Percentiles rank a stretch among this genome's conserved stretches.
Conservation (phyloP, 2,797 vertebrate species). For the Amphiprion clarkii region DNA sequence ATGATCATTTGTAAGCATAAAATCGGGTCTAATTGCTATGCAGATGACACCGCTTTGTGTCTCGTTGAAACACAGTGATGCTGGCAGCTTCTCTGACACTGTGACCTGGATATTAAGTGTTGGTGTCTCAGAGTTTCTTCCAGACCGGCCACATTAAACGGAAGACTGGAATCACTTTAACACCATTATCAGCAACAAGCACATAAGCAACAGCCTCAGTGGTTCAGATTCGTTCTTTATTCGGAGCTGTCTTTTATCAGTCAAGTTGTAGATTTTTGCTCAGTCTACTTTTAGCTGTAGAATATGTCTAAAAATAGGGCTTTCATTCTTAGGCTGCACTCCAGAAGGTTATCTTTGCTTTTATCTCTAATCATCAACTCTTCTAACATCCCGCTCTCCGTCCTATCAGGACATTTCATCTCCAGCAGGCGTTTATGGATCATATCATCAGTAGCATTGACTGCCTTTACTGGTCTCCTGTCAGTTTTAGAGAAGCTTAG, state of each 20-base stretch:
- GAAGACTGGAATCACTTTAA: slow-evolving; percentile 11
- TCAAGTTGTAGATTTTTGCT: not conserved
- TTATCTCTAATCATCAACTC: slow-evolving; percentile 19
- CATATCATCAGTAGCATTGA: slow-evolving; percentile 8
- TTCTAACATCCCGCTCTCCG: not conserved
- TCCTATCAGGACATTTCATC: slow-evolving; percentile 11
- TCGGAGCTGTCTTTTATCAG: not conserved
- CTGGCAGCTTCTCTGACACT: slow-evolving; percentile 7
- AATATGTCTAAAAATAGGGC: slow-evolving; percentile 12
- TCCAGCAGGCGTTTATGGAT: slow-evolving; percentile 11
- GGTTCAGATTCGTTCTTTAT: not conserved
- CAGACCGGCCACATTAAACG: slow-evolving; percentile 1
- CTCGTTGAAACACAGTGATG: slow-evolving; percentile 10
- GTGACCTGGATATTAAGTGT: slow-evolving; percentile 21
- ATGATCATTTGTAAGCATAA: slow-evolving; percentile 34
- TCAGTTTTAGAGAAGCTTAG: slow-evolving; percentile 8
- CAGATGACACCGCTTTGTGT: slow-evolving; percentile 47
- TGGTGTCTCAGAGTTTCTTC: slow-evolving; percentile 2
- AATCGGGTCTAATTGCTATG: slow-evolving; percentile 50
- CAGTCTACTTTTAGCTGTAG: slow-evolving; percentile 10
- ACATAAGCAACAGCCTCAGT: not conserved
- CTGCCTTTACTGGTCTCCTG: not conserved
- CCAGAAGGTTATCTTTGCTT: slow-evolving; percentile 1
- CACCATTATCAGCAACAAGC: not conserved
- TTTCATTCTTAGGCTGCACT: slow-evolving; percentile 16